These are phyloP conservation scores for Drosophila meridionalis DNA, from an alignment of 2,888 invertebrate genomes.

Conservation along the genomic window DNA sequence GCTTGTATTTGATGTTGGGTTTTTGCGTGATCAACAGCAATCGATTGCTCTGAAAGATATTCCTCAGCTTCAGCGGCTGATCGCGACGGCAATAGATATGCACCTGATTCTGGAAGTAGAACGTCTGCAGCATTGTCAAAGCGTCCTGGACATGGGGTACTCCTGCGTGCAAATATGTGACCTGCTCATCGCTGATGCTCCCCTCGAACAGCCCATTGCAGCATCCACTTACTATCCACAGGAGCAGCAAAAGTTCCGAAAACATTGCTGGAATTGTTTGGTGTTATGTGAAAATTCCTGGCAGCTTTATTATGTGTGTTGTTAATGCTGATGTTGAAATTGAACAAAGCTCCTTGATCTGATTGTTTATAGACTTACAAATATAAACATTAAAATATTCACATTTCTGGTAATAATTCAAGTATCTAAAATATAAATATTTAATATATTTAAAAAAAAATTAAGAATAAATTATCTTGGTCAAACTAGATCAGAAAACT, in stretches of 20 bases:
- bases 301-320: too few species aligned
- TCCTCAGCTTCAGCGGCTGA: conserved; percentile 1
- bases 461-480: too few species aligned
- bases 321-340: too few species aligned
- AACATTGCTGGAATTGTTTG: background rate
- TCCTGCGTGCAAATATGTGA: conserved; percentile 19
- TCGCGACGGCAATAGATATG: conserved; percentile 46
- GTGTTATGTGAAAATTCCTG: background rate
- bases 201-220: background rate
- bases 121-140: conserved; percentile 3
- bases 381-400: too few species aligned
- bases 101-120: conserved; percentile 20
- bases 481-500: too few species aligned
- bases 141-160: conserved; percentile 11
- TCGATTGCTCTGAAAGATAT: conserved; percentile 44
- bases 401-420: too few species aligned
- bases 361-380: too few species aligned
- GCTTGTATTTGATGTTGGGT: conserved; percentile 16
- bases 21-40: conserved; percentile 21
- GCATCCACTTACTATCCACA: background rate
- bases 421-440: too few species aligned
- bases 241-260: background rate
- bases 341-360: too few species aligned
- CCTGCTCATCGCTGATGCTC: background rate
- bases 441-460: too few species aligned